Evolutionary conservation across 2,797 vertebrate species (phyloP).

Genomic region (Periophthalmus magnuspinnatus): DNA sequence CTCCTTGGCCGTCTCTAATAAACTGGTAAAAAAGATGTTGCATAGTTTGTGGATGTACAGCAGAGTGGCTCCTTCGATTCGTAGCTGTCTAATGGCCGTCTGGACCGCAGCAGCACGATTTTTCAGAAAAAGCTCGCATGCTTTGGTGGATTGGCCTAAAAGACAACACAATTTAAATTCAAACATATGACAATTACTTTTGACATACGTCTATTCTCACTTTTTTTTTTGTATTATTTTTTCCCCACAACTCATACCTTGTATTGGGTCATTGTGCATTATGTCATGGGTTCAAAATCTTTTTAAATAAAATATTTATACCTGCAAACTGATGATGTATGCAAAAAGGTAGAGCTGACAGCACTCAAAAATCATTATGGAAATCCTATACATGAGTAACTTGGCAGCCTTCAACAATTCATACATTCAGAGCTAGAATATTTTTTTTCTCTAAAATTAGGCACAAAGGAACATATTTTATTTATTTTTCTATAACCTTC

Average conservation of each 20-base stretch:
- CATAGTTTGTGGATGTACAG: conserved; percentile 98
- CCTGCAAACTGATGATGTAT: neutral
- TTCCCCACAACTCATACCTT: neutral
- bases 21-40: conserved; percentile 96
- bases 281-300: neutral
- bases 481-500: neutral
- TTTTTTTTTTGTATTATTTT: neutral
- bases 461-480: neutral
- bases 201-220: neutral
- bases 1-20: conserved; percentile 94
- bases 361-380: neutral
- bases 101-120: conserved; percentile 92
- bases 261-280: neutral
- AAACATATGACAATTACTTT: neutral
- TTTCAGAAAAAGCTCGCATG: conserved; percentile 92
- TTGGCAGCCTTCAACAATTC: too few relatives aligned
- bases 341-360: neutral
- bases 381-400: neutral
- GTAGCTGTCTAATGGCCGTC: conserved; percentile 93
- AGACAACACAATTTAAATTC: neutral
- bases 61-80: conserved; percentile 94
- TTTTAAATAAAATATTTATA: neutral
- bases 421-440: too few relatives aligned
- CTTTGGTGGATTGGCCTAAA: conserved; percentile 92
- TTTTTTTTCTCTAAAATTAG: neutral